phyloP scores from a whole-genome alignment of 2,797 vertebrate species.

The Poecilia picta region DNA sequence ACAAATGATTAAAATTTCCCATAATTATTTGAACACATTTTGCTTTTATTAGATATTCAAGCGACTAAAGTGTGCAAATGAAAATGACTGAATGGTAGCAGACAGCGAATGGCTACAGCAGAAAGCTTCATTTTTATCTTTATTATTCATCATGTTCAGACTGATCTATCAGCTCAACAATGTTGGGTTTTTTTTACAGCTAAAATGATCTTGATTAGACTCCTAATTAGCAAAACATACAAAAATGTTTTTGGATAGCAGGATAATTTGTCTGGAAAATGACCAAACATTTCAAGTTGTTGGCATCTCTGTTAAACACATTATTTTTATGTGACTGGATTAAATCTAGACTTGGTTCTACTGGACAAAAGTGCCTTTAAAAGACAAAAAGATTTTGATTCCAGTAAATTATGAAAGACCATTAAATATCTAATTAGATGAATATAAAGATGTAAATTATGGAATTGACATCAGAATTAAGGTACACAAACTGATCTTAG shows the following conservation, averaged over 20 bases:
- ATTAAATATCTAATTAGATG: neutral
- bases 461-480: neutral
- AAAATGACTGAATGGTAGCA: neutral
- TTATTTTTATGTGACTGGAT: neutral
- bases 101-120: neutral
- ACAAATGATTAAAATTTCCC: neutral
- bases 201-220: neutral
- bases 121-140: neutral
- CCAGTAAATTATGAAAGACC: neutral
- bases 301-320: neutral
- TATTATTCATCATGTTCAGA: neutral
- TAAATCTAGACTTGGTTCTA: neutral
- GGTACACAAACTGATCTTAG: neutral
- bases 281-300: slow-evolving; percentile 1
- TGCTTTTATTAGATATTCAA: neutral
- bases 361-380: neutral
- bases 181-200: slow-evolving; percentile 1
- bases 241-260: neutral
- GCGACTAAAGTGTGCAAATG: neutral
- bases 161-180: neutral
- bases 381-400: neutral
- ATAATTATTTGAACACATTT: neutral
- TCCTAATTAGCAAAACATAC: slow-evolving; percentile 6
- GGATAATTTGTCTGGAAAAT: slow-evolving; percentile 10
- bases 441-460: neutral